phyloP scores from a whole-genome alignment of 37 sponge, comb jelly and placozoan species.

The Eunapius fragilis region DNA sequence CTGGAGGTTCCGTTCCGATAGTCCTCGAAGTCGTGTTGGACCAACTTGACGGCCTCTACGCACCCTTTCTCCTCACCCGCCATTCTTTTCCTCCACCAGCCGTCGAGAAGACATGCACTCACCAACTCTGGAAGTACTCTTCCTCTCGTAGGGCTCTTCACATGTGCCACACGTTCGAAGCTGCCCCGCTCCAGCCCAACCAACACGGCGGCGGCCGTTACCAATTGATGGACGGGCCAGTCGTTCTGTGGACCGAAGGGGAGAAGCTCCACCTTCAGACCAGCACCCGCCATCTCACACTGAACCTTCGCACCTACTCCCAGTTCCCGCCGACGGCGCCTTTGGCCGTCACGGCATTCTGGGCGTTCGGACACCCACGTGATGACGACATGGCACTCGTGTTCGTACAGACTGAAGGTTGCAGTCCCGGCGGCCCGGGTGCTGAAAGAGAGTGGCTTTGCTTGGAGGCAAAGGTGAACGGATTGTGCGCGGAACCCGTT shows the following conservation, averaged over 20 bases:
- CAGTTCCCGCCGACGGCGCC: not conserved
- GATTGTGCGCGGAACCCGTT: not conserved
- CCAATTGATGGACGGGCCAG: constrained; percentile 37
- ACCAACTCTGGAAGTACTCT: no score
- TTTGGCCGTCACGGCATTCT: not conserved
- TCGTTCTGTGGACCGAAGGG: constrained; percentile 33
- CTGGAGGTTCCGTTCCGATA: no score
- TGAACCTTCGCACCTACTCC: not conserved
- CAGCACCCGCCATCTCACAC: not conserved
- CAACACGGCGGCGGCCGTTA: not conserved
- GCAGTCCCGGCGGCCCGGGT: not conserved
- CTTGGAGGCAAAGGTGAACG: not conserved
- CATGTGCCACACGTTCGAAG: no score
- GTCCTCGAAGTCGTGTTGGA: no score
- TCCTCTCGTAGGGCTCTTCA: no score
- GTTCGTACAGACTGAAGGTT: not conserved
- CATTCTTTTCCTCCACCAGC: no score
- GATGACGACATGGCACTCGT: not conserved
- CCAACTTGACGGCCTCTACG: no score
- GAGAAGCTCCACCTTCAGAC: not conserved
- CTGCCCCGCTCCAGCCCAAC: no score
- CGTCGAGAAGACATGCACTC: no score
- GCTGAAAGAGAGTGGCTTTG: constrained; percentile 1
- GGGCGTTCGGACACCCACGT: not conserved
- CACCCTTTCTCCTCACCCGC: no score